phyloP scores from a whole-genome alignment of 2,113 vertebrate species.

The Corapipo altera region DNA sequence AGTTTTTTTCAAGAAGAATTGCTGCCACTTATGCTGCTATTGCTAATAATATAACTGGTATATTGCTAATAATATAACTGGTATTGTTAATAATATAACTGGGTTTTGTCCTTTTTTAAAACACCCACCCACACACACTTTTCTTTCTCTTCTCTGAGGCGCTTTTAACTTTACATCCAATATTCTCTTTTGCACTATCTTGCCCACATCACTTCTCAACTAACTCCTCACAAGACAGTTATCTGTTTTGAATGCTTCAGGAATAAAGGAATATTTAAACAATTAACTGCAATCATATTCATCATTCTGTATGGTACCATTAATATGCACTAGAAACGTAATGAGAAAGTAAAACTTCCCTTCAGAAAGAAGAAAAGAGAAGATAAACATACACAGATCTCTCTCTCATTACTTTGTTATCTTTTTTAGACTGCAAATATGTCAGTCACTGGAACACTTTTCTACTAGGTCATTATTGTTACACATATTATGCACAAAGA shows the following conservation, averaged over 20 bases:
- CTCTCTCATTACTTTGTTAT: constrained; percentile 25
- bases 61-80: neutral
- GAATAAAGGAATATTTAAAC: constrained; percentile 36
- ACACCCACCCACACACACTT: neutral
- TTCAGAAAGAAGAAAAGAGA: neutral
- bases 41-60: neutral
- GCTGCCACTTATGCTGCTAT: neutral
- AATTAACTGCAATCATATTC: constrained; percentile 13
- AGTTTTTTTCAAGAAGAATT: neutral
- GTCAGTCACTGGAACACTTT: constrained; percentile 32
- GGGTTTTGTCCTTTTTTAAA: neutral
- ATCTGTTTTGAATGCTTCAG: constrained; percentile 3
- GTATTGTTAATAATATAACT: neutral
- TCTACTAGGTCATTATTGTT: constrained; percentile 9
- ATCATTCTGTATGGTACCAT: neutral
- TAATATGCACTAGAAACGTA: neutral
- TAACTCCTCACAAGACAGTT: neutral
- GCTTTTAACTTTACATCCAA: neutral
- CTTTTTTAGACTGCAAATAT: neutral
- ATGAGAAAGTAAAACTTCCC: constrained; percentile 21
- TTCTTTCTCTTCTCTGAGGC: neutral
- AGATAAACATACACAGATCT: constrained; percentile 17
- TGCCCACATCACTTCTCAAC: neutral
- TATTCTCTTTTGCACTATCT: neutral
- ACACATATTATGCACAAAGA: constrained; percentile 18